Evolutionary conservation across 2,113 vertebrate species (phyloP).

Genomic region (Polyodon spathula): DNA sequence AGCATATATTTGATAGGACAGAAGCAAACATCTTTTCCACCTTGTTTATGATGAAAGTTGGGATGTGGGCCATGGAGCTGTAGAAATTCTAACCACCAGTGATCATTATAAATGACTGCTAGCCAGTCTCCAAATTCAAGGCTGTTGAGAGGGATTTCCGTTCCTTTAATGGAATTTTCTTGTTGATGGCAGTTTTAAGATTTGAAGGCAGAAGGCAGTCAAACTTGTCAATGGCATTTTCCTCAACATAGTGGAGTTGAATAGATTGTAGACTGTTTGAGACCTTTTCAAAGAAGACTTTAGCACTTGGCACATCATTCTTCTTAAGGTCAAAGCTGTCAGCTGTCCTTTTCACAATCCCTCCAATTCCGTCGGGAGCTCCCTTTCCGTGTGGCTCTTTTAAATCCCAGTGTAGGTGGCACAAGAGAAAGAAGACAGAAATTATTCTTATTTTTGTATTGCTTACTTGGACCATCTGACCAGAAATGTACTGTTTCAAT

Average conservation of each 20-base stretch:
- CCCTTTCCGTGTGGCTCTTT: conserved; percentile 18
- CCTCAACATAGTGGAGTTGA: conserved; percentile 9
- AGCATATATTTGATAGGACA: background rate
- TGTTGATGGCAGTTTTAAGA: conserved; percentile 15
- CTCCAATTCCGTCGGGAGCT: conserved; percentile 12
- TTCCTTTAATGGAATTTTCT: too few relatives aligned
- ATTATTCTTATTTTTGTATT: conserved; percentile 21
- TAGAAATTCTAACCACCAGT: background rate
- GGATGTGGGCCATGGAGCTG: background rate
- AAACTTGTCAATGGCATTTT: conserved; percentile 11
- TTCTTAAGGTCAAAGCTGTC: conserved; percentile 13
- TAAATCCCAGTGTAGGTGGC: conserved; percentile 12
- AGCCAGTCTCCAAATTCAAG: background rate
- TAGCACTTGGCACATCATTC: conserved; percentile 15
- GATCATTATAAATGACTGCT: background rate
- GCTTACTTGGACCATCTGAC: conserved; percentile 16
- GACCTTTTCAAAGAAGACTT: conserved; percentile 9
- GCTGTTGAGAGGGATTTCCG: too few relatives aligned
- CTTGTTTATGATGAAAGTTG: background rate
- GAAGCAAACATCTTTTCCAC: background rate
- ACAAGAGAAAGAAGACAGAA: conserved; percentile 15
- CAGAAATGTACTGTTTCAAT: conserved; percentile 12
- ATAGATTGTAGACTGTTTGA: conserved; percentile 3
- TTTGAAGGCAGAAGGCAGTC: conserved; percentile 12
- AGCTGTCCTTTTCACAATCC: conserved; percentile 16